Conservation (phyloP, 2,797 vertebrate species). For the Enteromius viviparus region DNA sequence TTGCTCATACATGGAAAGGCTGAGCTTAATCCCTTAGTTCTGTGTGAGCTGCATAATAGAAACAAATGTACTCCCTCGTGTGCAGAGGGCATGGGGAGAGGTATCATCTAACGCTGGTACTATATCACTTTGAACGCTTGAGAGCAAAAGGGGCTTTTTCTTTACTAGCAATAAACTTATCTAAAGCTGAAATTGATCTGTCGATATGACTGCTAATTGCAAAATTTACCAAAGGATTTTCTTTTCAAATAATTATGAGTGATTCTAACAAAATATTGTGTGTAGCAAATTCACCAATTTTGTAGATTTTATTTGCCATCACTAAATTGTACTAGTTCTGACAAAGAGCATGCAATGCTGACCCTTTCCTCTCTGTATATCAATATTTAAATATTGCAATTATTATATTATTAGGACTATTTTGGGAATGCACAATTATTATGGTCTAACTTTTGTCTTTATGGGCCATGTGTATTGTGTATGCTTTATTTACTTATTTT, state of each 20-base stretch:
- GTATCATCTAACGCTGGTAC: constrained; percentile 17
- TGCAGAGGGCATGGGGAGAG: constrained; percentile 14
- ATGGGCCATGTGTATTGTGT: too few species aligned
- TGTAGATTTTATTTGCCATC: background rate
- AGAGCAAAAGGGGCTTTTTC: background rate
- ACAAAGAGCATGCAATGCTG: background rate
- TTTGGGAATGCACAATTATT: background rate
- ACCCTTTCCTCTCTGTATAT: background rate
- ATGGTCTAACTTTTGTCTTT: background rate
- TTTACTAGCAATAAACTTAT: constrained; percentile 5
- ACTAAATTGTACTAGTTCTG: background rate
- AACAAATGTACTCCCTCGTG: constrained; percentile 33
- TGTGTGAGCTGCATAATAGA: constrained; percentile 39
- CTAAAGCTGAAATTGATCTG: background rate
- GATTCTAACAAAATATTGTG: background rate
- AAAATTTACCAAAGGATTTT: background rate
- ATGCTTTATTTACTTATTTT: background rate
- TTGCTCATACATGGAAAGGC: constrained; percentile 19
- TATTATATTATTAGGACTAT: background rate
- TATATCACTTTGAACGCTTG: background rate
- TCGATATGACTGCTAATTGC: background rate
- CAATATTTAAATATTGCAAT: background rate
- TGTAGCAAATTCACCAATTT: background rate
- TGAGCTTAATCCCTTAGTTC: constrained; percentile 46
- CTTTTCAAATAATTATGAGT: background rate